Base-by-base conservation (phyloP, 2,888 invertebrate species). In the Nymphalis c-album region DNA sequence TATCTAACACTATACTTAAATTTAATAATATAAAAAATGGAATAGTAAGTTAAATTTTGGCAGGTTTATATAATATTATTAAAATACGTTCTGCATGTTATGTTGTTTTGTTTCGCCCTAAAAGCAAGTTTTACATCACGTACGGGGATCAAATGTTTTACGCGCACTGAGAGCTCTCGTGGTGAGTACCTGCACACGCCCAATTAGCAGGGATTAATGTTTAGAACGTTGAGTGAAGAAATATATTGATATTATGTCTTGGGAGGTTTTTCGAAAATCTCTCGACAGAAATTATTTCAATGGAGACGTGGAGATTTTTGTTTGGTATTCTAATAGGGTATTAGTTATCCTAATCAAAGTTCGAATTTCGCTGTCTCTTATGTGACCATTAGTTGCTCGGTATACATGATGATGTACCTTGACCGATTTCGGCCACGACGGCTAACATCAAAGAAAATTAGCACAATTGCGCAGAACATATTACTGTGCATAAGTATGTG, bases 61-160 rank as follows among this genome's bases (percentile, higher is more conserved):
- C 48, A 48, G 3, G 2, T 18, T n/a, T 4, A 48, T 17, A 18
- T 18, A 18, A n/a, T 4, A 2, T 35, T 35, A 7, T 31, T 18
- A n/a, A 31, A 61, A 40, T 47, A 18, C 35, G 22, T 40, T 20
- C 22, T 13, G 45, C 47, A 40, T n/a, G 47, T 26, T 46, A 20
- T 51, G 26, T 17, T 47, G 20, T 58, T 46, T 51, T 61, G 50
- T n/a, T 31, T 7, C 45, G 55, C 18, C 20, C 62, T 20, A 58
- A 35, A 57, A 35, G 20, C 57, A 35, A 63, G 45, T 51, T 55
- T 45, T 22, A 45, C 46, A 51, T 59, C 69, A 69, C 66, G 69
- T 62, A 63, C 64, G 16, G n/a, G 26, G 67, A 67, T 70, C 63
- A 67, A 70, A 70, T 67, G 60, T 67, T 70, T 70, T 67, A 64